These are phyloP conservation scores for Micropoecilia bifurca DNA, from an alignment of 2,797 vertebrate genomes.

Conservation along the genomic window DNA sequence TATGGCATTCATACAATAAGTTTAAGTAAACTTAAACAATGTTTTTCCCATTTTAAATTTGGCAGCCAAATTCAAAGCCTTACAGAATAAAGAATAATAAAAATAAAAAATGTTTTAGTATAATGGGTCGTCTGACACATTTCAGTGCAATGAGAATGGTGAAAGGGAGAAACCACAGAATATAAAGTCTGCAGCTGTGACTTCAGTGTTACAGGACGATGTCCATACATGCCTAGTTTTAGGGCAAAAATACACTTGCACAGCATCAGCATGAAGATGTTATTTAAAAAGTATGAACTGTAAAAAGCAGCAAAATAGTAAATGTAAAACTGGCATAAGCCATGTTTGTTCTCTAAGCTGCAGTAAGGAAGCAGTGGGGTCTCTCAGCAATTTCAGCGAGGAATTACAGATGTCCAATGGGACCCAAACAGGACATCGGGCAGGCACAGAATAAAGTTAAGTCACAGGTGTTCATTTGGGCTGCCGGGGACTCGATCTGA, in stretches of 20 bases:
- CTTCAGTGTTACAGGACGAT: neutral
- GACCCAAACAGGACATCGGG: constrained; percentile 17
- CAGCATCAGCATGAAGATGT: neutral
- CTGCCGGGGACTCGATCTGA: constrained; percentile 32
- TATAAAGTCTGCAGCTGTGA: neutral
- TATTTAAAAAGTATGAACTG: neutral
- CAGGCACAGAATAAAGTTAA: constrained; percentile 14
- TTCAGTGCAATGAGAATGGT: neutral
- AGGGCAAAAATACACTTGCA: neutral
- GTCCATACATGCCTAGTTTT: neutral
- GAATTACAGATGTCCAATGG: constrained; percentile 23
- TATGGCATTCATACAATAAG: neutral
- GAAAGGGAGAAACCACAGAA: neutral
- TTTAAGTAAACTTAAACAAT: neutral
- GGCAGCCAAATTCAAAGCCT: neutral
- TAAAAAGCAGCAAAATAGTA: neutral
- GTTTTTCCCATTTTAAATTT: neutral
- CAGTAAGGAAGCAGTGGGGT: neutral
- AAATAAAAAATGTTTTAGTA: neutral
- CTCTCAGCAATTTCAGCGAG: constrained; percentile 15
- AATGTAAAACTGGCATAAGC: neutral
- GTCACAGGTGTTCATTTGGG: constrained; percentile 41
- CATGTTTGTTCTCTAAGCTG: neutral
- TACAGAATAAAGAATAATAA: neutral
- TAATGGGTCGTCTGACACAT: neutral